phyloP scores from a whole-genome alignment of 1,140 invertebrate species.

The Drosophila pseudoananassae region DNA sequence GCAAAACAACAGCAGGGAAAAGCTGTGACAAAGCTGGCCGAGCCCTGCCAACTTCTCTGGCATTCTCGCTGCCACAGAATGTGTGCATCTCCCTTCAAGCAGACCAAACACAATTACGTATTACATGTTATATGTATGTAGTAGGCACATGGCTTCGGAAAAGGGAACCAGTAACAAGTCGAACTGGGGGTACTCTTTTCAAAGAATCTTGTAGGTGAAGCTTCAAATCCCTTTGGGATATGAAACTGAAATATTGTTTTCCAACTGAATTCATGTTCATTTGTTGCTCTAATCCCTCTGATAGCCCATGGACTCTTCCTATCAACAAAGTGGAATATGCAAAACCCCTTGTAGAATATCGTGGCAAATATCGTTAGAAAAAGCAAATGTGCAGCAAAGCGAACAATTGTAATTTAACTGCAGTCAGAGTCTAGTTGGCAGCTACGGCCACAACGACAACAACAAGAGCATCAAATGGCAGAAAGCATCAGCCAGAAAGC shows the following conservation, averaged over 20 bases:
- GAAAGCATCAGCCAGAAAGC: conserved; percentile 8
- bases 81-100: conserved; percentile 45
- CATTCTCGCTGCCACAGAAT: conserved; percentile 14
- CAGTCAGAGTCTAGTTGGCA: conserved; percentile 79
- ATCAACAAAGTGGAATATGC: neutral
- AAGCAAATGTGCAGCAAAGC: conserved; percentile 78
- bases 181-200: conserved; percentile 8
- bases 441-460: conserved; percentile 38
- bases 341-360: conserved; percentile 11
- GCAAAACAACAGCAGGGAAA: conserved; percentile 44
- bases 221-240: too few relatives aligned
- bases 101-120: conserved; percentile 47
- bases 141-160: neutral
- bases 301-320: neutral
- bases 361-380: conserved; percentile 39
- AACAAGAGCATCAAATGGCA: conserved; percentile 34
- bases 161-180: conserved; percentile 1
- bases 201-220: neutral
- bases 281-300: neutral
- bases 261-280: neutral
- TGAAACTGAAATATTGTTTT: neutral
- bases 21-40: conserved; percentile 32
- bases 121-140: conserved; percentile 4
- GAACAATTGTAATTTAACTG: conserved; percentile 82
- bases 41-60: too few relatives aligned